Evolutionary conservation across 2,113 vertebrate species (phyloP), one percentile per base, ranked within the genome.

Genomic region (Pelmatolapia mariae): DNA sequence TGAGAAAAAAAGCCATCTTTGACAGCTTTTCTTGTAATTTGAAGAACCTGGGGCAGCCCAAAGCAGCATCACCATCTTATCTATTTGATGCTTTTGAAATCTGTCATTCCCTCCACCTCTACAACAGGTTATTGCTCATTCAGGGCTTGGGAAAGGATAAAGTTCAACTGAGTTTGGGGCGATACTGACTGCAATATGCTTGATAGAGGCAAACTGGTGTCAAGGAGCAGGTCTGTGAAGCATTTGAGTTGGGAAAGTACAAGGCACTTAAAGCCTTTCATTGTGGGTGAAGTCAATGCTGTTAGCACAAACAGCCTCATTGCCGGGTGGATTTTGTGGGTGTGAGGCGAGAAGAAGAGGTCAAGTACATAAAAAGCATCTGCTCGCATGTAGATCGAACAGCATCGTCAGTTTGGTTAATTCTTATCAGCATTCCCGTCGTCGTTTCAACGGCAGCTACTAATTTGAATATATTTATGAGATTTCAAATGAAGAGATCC

Each of bases 221-320:
- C 81, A 82, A 91, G 59, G 59, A 85, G 87, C 83, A 85, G 13
- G 81, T 76, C 22, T 29, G 52, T 45, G 54, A 92, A 76, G 43
- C 47, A 33, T 92, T 57, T 73, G 38, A 90, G 83, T 87, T 73
- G 6, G 56, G 43, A 63, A 86, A 92, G 87, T 78, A 82, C 63
- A 71, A 89, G 76, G 66, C 82, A 86, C 86, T 90, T 83, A 87
- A 80, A 89, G 80, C 86, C 73, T 92, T 92, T 92, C 84, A 87
- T 79, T 85, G 88, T 85, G 56, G 71, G 50, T 29, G 80, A 90
- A 91, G 94, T 94, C 87, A 81, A 54, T 1, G 83, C 86, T 91
- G 87, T 94, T 93, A 94, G 89, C 90, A 59, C 89, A 85, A 94
- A 88, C 57, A 87, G 89, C 68, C 87, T 87, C 88, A 82, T 89